Percentiles rank a stretch among this genome's conserved stretches.
phyloP scores from a whole-genome alignment of 1,140 invertebrate species.

The Mizuhopecten yessoensis region DNA sequence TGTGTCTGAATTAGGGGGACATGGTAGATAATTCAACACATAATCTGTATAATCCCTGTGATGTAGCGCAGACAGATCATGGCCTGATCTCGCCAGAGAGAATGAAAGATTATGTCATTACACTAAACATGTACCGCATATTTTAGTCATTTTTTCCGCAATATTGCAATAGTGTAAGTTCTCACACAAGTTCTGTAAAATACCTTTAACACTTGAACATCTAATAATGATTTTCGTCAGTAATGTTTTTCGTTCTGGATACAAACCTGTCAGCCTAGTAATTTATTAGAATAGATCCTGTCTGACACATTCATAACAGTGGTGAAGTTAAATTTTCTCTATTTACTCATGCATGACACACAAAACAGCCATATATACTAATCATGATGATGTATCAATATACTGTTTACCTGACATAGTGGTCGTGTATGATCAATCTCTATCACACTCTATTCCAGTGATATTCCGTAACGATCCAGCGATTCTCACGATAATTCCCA shows the following conservation, averaged over 20 bases:
- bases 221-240: background rate
- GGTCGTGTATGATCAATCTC: background rate
- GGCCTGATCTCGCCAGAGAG: too few relatives aligned
- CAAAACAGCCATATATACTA: conserved; percentile 3
- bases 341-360: background rate
- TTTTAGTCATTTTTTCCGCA: too few relatives aligned
- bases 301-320: background rate
- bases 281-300: background rate
- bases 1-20: background rate
- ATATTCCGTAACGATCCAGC: background rate
- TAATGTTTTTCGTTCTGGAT: background rate
- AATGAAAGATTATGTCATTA: too few relatives aligned
- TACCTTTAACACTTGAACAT: background rate
- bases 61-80: background rate
- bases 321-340: background rate
- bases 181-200: too few relatives aligned
- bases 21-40: background rate
- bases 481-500: background rate
- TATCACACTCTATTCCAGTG: background rate
- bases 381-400: conserved; percentile 12
- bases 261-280: background rate
- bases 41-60: background rate
- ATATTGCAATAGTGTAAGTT: background rate
- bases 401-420: conserved; percentile 33
- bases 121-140: too few relatives aligned